A percentile compares a stretch with the other conserved stretches of the same genome.
phyloP scores from a whole-genome alignment of 2,888 invertebrate genomes.

The Volucella inflata region DNA sequence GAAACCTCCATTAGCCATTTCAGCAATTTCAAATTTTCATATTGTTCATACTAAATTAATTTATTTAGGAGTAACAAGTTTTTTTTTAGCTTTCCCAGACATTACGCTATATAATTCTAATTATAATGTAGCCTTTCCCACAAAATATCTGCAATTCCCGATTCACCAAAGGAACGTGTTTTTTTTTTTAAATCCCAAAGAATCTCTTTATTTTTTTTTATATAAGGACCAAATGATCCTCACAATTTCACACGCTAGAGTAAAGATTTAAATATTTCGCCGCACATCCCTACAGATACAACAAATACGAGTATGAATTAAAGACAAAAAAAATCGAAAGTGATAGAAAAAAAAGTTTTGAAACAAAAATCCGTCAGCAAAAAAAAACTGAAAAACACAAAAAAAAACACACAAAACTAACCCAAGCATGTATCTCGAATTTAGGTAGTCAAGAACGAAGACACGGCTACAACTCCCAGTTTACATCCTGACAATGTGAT shows the following conservation, averaged over 20 bases:
- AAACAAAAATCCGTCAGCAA: slow-evolving; percentile 38
- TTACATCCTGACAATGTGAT: slow-evolving; percentile 71
- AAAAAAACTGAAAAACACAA: slow-evolving; percentile 61
- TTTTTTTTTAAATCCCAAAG: slow-evolving; percentile 15
- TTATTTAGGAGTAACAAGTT: too few species aligned
- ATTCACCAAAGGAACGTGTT: slow-evolving; percentile 8
- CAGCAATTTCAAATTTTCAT: too few species aligned
- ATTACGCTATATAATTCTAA: too few species aligned
- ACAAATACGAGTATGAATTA: slow-evolving; percentile 23
- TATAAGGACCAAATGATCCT: slow-evolving; percentile 42
- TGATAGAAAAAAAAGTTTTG: slow-evolving; percentile 68
- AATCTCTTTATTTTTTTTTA: neutral
- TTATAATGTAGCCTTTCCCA: slow-evolving; percentile 1
- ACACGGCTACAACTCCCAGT: slow-evolving; percentile 35
- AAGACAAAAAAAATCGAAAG: slow-evolving; percentile 64
- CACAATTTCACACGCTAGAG: slow-evolving; percentile 65
- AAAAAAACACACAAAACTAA: slow-evolving; percentile 46
- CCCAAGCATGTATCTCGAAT: slow-evolving; percentile 12
- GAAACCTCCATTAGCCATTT: too few species aligned
- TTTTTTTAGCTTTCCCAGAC: too few species aligned
- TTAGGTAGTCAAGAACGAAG: slow-evolving; percentile 43
- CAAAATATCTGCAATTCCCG: slow-evolving; percentile 3
- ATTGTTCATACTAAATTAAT: too few species aligned
- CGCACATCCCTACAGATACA: slow-evolving; percentile 38
- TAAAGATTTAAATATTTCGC: slow-evolving; percentile 57